Conservation (phyloP, 2,888 invertebrate species). For the Calliopum simillimum region DNA sequence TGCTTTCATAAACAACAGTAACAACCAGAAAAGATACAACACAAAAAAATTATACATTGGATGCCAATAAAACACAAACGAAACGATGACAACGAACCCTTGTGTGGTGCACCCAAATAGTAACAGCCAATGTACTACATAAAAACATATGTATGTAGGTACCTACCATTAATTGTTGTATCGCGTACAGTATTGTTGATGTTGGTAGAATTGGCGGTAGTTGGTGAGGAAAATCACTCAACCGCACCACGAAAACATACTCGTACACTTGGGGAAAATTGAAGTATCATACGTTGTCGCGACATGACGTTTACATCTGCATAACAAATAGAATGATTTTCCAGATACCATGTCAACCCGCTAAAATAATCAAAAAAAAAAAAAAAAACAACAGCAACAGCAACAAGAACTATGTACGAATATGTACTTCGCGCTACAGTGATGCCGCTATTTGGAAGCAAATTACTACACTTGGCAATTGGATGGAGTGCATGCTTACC, state of each 20-base stretch:
- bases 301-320: slow-evolving; percentile 41
- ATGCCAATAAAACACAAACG: slow-evolving; percentile 16
- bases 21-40: slow-evolving; percentile 18
- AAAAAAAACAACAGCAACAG: not conserved
- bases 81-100: slow-evolving; percentile 40
- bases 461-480: slow-evolving; percentile 12
- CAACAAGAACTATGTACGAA: too few relatives aligned
- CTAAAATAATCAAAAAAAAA: not conserved
- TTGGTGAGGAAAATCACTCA: slow-evolving; percentile 37
- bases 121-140: not conserved
- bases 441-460: slow-evolving; percentile 22
- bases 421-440: slow-evolving; percentile 39
- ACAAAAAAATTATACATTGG: slow-evolving; percentile 12
- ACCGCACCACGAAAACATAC: slow-evolving; percentile 33
- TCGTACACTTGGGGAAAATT: slow-evolving; percentile 15
- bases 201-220: not conserved
- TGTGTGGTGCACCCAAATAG: slow-evolving; percentile 32
- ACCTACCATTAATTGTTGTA: not conserved
- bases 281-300: slow-evolving; percentile 19
- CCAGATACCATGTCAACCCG: slow-evolving; percentile 29
- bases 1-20: slow-evolving; percentile 33
- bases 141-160: slow-evolving; percentile 1
- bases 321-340: slow-evolving; percentile 39
- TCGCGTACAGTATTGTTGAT: not conserved
- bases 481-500: not conserved